Conservation (phyloP, 2,113 vertebrate genomes). For the Rhinogobius similis region DNA sequence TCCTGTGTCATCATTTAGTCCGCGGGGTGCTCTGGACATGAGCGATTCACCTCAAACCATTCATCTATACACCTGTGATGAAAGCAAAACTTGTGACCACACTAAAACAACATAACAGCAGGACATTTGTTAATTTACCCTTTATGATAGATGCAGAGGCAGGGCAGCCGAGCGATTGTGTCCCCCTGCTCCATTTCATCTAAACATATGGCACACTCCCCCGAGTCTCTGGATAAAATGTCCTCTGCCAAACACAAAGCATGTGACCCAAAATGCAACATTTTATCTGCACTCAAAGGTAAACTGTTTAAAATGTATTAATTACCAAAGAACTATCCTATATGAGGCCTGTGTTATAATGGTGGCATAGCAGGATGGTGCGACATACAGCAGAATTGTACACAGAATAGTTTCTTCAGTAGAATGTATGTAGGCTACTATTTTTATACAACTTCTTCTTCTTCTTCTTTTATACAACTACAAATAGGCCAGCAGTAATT, state of each 20-base stretch:
- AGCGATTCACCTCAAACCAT: constrained; percentile 98
- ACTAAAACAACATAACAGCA: background rate
- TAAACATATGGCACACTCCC: constrained; percentile 97
- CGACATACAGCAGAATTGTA: no score
- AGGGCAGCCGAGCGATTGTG: constrained; percentile 96
- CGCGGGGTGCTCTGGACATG: constrained; percentile 95
- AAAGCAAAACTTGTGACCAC: background rate
- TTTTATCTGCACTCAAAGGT: background rate
- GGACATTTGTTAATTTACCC: constrained; percentile 74
- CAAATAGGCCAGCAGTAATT: no score
- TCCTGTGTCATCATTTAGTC: constrained; percentile 77
- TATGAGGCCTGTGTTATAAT: background rate
- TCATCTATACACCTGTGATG: constrained; percentile 93
- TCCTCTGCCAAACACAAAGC: constrained; percentile 84
- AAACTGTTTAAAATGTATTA: background rate
- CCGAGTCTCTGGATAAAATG: constrained; percentile 93
- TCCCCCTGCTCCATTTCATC: constrained; percentile 95
- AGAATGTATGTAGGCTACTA: no score
- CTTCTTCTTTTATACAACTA: no score
- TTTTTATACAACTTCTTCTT: no score
- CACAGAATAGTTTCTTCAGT: no score
- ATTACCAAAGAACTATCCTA: background rate
- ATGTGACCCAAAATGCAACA: background rate
- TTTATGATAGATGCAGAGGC: constrained; percentile 99
- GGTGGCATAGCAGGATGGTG: background rate